These are phyloP conservation scores for Clarias gariepinus DNA, from an alignment of 2,113 vertebrate genomes.

Conservation along the genomic window DNA sequence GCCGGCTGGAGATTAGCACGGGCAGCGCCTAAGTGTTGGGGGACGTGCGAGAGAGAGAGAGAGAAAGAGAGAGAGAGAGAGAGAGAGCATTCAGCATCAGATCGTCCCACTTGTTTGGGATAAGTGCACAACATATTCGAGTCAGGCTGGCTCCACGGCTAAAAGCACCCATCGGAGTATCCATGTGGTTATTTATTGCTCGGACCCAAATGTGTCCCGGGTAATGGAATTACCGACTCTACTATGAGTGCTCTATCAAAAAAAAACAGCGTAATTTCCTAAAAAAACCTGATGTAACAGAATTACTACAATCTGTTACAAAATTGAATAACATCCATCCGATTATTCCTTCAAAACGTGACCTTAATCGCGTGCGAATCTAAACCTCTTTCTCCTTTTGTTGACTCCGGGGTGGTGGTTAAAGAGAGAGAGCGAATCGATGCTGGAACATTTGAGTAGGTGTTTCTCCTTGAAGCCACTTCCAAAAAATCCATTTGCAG, in stretches of 20 bases:
- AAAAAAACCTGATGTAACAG: conserved; percentile 2
- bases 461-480: conserved; percentile 52
- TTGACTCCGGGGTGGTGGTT: conserved; percentile 27
- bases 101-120: conserved; percentile 13
- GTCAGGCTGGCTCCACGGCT: conserved; percentile 24
- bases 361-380: conserved; percentile 28
- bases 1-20: conserved; percentile 41
- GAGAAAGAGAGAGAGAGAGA: conserved; percentile 17
- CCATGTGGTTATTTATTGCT: conserved; percentile 41
- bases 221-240: conserved; percentile 36
- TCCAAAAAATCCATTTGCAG: conserved; percentile 55
- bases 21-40: conserved; percentile 32
- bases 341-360: conserved; percentile 16
- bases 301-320: background rate
- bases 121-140: conserved; percentile 35
- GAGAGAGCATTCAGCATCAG: conserved; percentile 1
- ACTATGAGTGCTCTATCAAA: background rate
- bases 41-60: conserved; percentile 16
- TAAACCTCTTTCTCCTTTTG: conserved; percentile 7
- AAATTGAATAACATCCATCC: conserved; percentile 6
- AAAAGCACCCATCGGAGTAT: conserved; percentile 16
- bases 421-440: conserved; percentile 48
- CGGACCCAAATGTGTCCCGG: conserved; percentile 7
- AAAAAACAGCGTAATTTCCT: conserved; percentile 9
- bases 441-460: conserved; percentile 52